Evolutionary conservation across 2,113 vertebrate genomes (phyloP).

Genomic region (Gymnarchus niloticus): DNA sequence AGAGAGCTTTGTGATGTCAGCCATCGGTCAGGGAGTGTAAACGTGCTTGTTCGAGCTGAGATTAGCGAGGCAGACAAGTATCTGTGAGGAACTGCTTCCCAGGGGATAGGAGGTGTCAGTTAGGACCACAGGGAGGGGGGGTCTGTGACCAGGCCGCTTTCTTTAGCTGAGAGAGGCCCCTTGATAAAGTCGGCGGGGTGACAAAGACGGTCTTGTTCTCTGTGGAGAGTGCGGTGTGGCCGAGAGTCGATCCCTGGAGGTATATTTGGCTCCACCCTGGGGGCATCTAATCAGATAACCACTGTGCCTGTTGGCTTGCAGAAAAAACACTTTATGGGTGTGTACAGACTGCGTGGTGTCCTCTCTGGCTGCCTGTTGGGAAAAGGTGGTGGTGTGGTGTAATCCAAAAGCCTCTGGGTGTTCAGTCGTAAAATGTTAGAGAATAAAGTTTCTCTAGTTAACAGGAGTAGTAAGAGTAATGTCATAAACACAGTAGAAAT

Average conservation of each 20-base stretch:
- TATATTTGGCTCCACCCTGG: neutral
- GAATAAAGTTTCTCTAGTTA: neutral
- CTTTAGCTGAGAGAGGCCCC: neutral
- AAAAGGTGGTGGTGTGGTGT: neutral
- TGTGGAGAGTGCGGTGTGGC: neutral
- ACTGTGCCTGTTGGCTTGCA: neutral
- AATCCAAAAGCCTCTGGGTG: too few species aligned
- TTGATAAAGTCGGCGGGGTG: neutral
- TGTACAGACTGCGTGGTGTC: neutral
- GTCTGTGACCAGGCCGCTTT: neutral
- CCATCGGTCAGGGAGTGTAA: neutral
- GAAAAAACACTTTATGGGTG: neutral
- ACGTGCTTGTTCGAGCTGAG: neutral
- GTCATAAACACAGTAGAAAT: neutral
- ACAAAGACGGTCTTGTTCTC: constrained; percentile 13
- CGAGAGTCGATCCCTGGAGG: neutral
- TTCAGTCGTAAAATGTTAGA: neutral
- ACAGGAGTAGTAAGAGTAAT: neutral
- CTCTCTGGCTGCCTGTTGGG: neutral
- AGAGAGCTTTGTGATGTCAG: neutral
- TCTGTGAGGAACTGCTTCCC: neutral
- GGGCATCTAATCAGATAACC: neutral
- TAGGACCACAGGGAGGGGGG: neutral
- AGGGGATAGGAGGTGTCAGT: neutral
- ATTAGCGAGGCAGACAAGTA: neutral